phyloP scores from a whole-genome alignment of 35 echinoderm and acorn worm species.

The Apostichopus californicus region DNA sequence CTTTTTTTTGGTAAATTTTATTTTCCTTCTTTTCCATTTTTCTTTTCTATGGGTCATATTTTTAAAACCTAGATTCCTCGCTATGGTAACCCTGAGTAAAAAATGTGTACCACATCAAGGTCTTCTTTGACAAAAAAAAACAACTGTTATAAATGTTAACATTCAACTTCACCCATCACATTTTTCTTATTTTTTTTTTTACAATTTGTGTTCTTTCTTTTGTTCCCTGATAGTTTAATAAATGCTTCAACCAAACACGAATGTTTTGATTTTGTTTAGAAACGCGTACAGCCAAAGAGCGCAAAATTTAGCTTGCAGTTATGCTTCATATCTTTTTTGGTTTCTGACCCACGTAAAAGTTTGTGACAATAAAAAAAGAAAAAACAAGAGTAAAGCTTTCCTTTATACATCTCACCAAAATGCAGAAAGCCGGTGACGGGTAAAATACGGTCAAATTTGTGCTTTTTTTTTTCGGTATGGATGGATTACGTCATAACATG shows the following conservation, averaged over 20 bases:
- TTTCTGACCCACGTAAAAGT: background rate
- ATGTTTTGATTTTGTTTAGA: background rate
- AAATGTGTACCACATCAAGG: conserved; percentile 40
- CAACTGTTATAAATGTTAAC: background rate
- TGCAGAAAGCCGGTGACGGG: background rate
- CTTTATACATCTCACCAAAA: no score
- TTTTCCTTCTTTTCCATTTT: background rate
- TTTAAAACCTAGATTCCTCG: background rate
- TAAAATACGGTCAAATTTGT: background rate
- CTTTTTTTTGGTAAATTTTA: background rate
- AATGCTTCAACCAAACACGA: background rate
- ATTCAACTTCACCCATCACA: background rate
- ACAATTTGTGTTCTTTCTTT: no score
- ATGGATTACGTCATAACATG: background rate
- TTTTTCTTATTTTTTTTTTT: no score
- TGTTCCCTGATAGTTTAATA: no score
- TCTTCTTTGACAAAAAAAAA: background rate
- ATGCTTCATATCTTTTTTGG: no score
- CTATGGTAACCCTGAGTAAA: conserved; percentile 29
- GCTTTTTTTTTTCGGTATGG: background rate
- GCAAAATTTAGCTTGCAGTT: no score
- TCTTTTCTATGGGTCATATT: background rate
- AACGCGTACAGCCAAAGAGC: background rate
- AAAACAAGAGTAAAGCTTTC: background rate
- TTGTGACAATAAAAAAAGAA: background rate